Conservation (phyloP, 2,797 vertebrate species). For the Notoglanidium macrostoma region DNA sequence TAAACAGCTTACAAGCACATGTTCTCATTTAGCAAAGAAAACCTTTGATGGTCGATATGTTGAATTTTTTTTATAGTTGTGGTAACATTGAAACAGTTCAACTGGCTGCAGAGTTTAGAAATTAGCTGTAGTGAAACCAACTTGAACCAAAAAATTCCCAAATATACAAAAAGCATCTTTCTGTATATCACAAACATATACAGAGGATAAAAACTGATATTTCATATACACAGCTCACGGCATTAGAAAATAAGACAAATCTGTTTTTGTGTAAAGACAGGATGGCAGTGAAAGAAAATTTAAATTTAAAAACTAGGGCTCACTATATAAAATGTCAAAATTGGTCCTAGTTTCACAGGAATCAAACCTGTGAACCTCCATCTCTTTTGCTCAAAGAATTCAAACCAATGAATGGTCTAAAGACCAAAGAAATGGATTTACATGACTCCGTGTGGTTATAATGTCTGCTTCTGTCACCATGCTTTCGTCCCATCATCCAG, state of each 20-base stretch:
- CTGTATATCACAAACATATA: neutral
- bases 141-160: neutral
- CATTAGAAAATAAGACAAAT: neutral
- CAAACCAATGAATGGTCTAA: neutral
- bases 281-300: neutral
- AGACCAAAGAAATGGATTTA: neutral
- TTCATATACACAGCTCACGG: neutral
- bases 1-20: neutral
- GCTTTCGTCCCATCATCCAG: neutral
- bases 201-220: neutral
- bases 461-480: neutral
- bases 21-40: neutral
- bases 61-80: neutral
- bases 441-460: neutral
- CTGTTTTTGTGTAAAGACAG: neutral
- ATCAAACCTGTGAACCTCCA: neutral
- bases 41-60: neutral
- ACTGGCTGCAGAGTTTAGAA: neutral
- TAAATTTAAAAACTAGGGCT: no score
- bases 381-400: neutral
- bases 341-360: neutral
- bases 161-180: neutral
- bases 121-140: neutral
- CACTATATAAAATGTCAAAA: neutral
- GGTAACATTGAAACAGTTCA: neutral